Base-by-base conservation (phyloP, 1,140 invertebrate species). In the Tribolium castaneum region DNA sequence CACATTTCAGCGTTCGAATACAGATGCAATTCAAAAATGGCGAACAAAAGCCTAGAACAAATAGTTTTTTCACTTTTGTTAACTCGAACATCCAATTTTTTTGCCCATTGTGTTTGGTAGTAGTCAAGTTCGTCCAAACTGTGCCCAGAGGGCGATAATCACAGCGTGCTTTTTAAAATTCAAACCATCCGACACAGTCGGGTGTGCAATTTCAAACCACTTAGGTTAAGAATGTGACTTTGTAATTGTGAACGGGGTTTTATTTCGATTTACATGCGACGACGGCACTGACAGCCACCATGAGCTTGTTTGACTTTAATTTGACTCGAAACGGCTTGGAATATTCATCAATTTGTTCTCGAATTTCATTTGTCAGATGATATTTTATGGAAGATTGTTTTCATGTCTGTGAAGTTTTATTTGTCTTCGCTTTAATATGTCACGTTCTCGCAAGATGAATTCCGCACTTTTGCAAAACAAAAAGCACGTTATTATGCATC, bases 281-380 rank as follows among this genome's bases (percentile, higher is more conserved):
- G 52, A 39, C 30, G 66, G n/a, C 59, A 30, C 51, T 75, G 70
- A 80, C 70, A 80, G 70, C 30, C 52, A 71, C 76, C 70, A 30
- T 66, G 71, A 78, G 79, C 54, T 75, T 78, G 76, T 80, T 80
- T 80, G 79, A 80, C 79, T 80, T 80, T 80, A 80, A 80, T 80
- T 80, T 78, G 79, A 80, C 79, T 80, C 30, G 79, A 75, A 80
- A 74, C 51, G 45, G 30, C 72, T 74, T 16, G 54, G 75, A 80
- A 80, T 80, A 78, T 80, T 80, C 79, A 78, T 75, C 76, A 80
- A 80, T 80, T 80, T 80, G 50, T 52, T 70, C 50, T 75, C 70
- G 79, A 80, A 77, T 74, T 80, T 74, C 78, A 59, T 74, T 78
- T 77, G 76, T 73, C 76, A 77, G 76, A 54, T 70, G 76, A 70